Evolutionary conservation across 2,797 vertebrate species (phyloP), one percentile per base, ranked within the genome.

Genomic region (Phoxinus dragarum): DNA sequence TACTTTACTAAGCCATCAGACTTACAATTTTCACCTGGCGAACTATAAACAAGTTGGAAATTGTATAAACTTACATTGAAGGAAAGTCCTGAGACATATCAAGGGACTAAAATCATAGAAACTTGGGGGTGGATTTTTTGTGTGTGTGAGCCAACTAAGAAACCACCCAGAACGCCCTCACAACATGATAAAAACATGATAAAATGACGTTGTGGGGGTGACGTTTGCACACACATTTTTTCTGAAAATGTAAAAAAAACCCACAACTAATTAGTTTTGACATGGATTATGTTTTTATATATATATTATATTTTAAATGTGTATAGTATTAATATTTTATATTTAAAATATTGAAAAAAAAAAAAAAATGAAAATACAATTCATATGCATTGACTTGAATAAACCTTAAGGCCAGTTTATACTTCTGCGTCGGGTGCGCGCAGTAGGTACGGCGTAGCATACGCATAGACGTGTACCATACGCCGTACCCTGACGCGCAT

Each of bases 31-130:
- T 78, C 76, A 78, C 56, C 76, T 64, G 76, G 76, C 0, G n/a
- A 16, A 64, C 16, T 78, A 31, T 78, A 78, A 78, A 78, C 76
- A 64, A 11, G 14, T 10, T 64, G 76, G 56, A 19, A 64, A 19
- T 64, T 44, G 38, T 78, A 44, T 78, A 78, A 78, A 78, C 76
- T 78, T 78, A 64, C 76, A 78, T 19, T 31, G 76, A 78, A 61
- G 76, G 59, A 64, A 44, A 31, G 54, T 78, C 56, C 38, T 64
- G 38, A 56, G 10, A 12, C 6, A 23, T 38, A 34, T 56, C 31
- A 14, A 76, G 38, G 38, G 56, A 78, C n/a, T 78, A 78, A 42
- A 27, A 21, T 64, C 3, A 27, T 27, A 44, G n/a, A 31, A 42
- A 42, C 8, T 42, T 14, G 36, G 34, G 23, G 36, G 19, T 8